Evolutionary conservation across 2,797 vertebrate genomes (phyloP).

Genomic region (Urophycis tenuis): DNA sequence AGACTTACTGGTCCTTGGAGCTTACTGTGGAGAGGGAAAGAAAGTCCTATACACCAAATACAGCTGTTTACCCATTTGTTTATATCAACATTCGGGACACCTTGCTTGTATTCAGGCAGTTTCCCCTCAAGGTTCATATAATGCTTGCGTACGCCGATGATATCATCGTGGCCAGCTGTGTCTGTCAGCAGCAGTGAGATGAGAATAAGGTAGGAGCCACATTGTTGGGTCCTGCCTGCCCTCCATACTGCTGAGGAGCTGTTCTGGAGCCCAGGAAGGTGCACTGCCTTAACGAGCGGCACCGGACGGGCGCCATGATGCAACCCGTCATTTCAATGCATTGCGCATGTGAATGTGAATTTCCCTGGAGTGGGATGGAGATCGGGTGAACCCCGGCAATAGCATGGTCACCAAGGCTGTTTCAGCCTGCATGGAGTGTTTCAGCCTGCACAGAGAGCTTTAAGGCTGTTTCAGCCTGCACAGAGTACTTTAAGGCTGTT

Average conservation of each 20-base stretch:
- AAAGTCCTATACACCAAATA: neutral
- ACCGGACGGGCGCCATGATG: neutral
- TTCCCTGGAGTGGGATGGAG: neutral
- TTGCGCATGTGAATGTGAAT: neutral
- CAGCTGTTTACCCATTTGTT: neutral
- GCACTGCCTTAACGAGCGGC: neutral
- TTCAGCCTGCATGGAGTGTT: neutral
- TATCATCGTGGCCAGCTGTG: conserved; percentile 1
- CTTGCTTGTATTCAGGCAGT: neutral
- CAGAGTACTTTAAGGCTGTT: too few species aligned
- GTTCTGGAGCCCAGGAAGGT: neutral
- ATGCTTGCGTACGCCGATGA: neutral
- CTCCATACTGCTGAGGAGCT: neutral
- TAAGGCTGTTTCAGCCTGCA: too few species aligned
- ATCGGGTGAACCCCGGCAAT: neutral
- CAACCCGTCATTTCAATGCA: neutral
- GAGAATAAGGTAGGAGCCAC: neutral
- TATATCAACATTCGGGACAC: neutral
- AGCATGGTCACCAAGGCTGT: neutral
- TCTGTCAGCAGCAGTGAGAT: neutral
- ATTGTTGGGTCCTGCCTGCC: neutral
- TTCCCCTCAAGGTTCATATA: neutral
- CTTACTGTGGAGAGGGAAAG: neutral
- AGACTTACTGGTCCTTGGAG: neutral
- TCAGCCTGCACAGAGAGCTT: too few species aligned